phyloP scores from a whole-genome alignment of 2,113 vertebrate species.

The Theristicus caerulescens region DNA sequence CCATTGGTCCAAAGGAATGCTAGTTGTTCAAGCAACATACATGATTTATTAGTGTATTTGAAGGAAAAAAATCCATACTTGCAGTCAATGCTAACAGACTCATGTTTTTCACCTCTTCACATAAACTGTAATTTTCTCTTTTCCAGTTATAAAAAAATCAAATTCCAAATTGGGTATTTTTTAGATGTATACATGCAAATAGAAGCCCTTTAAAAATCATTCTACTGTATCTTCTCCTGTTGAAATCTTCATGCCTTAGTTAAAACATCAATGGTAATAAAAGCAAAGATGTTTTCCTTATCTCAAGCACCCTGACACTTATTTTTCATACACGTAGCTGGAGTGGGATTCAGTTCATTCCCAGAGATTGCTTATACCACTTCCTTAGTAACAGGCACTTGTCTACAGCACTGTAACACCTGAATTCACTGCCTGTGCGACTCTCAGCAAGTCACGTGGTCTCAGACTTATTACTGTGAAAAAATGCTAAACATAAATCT shows the following conservation, averaged over 20 bases:
- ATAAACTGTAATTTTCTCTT: background rate
- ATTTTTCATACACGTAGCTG: background rate
- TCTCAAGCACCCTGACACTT: background rate
- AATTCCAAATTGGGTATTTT: background rate
- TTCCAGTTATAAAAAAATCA: background rate
- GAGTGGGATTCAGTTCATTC: background rate
- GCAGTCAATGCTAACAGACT: slow-evolving; percentile 70
- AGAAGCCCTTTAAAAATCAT: background rate
- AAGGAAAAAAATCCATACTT: slow-evolving; percentile 70
- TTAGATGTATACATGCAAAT: background rate
- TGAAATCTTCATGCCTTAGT: background rate
- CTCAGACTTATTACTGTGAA: background rate
- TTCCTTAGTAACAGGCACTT: background rate
- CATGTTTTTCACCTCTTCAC: slow-evolving; percentile 42
- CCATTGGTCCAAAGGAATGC: slow-evolving; percentile 90
- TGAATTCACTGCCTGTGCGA: background rate
- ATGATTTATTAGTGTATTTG: slow-evolving; percentile 88
- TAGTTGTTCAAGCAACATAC: slow-evolving; percentile 95
- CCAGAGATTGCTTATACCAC: background rate
- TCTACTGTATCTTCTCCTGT: background rate
- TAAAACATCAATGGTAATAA: background rate
- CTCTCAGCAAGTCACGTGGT: background rate
- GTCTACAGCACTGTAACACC: background rate
- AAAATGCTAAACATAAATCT: background rate
- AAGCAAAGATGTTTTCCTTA: background rate